Percentiles rank a stretch among this genome's conserved stretches.
Conservation (phyloP, 2,113 vertebrate species). For the Isichthys henryi region DNA sequence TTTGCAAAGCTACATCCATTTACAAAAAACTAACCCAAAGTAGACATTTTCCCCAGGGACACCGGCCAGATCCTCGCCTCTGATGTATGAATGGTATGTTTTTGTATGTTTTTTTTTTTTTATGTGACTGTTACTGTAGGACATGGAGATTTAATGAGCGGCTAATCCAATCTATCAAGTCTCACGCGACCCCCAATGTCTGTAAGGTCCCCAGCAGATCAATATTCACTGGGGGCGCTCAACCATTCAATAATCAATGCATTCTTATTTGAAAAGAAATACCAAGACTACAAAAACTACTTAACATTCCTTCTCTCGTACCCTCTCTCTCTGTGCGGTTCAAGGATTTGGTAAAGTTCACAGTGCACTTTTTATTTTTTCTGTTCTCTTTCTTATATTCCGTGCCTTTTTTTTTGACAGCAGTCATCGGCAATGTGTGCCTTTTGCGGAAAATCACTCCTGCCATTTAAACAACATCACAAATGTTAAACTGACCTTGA, state of each 20-base stretch:
- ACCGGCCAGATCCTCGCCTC: neutral
- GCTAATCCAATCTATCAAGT: slow-evolving; percentile 10
- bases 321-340: neutral
- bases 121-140: slow-evolving; percentile 18
- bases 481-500: neutral
- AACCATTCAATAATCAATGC: slow-evolving; percentile 24
- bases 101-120: slow-evolving; percentile 13
- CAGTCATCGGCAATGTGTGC: neutral
- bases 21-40: neutral
- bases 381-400: neutral
- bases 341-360: slow-evolving; percentile 10
- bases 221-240: slow-evolving; percentile 17
- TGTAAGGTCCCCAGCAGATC: slow-evolving; percentile 11
- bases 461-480: neutral
- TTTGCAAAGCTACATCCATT: neutral
- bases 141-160: slow-evolving; percentile 15
- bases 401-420: neutral
- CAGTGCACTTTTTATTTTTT: neutral
- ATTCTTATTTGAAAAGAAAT: slow-evolving; percentile 21
- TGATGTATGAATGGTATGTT: slow-evolving; percentile 2
- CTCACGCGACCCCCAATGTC: neutral
- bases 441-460: neutral
- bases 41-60: neutral
- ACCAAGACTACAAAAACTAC: slow-evolving; percentile 1
- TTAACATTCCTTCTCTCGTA: neutral